These are phyloP conservation scores for Anolis apletophallus DNA, from an alignment of 2,797 vertebrate genomes.

Conservation along the genomic window DNA sequence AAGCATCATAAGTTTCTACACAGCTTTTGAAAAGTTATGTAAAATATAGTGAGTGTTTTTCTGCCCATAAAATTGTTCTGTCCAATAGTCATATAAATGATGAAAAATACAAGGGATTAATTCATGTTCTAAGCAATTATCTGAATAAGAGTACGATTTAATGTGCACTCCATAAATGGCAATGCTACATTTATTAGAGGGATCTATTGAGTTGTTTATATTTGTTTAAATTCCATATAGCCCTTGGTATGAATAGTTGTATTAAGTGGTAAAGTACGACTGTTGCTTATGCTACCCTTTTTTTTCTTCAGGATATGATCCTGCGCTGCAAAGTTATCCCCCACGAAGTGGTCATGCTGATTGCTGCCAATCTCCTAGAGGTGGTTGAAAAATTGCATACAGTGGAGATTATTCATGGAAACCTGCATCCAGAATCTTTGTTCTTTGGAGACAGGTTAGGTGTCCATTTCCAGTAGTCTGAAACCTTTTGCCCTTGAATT, in stretches of 20 bases:
- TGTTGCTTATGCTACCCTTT: constrained; percentile 22
- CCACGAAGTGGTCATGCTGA: constrained; percentile 68
- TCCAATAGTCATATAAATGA: neutral
- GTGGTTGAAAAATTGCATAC: constrained; percentile 80
- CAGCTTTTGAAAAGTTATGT: neutral
- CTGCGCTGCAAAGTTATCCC: constrained; percentile 59
- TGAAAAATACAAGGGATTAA: neutral
- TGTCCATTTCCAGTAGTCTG: neutral
- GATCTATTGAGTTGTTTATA: neutral
- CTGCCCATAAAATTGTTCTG: neutral
- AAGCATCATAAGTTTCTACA: neutral
- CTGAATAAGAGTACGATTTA: neutral
- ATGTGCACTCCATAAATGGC: neutral
- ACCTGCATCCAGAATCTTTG: constrained; percentile 76
- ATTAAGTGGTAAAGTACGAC: neutral
- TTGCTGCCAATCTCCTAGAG: constrained; percentile 75
- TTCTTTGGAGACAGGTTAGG: constrained; percentile 81
- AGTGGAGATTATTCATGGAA: constrained; percentile 81
- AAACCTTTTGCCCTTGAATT: neutral
- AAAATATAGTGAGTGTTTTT: neutral
- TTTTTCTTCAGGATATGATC: constrained; percentile 75
- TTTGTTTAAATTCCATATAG: neutral
- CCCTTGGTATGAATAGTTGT: neutral
- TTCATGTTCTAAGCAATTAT: neutral
- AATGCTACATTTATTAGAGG: neutral